Base-by-base conservation (phyloP, 1,140 invertebrate species). In the Eumaeus atala region DNA sequence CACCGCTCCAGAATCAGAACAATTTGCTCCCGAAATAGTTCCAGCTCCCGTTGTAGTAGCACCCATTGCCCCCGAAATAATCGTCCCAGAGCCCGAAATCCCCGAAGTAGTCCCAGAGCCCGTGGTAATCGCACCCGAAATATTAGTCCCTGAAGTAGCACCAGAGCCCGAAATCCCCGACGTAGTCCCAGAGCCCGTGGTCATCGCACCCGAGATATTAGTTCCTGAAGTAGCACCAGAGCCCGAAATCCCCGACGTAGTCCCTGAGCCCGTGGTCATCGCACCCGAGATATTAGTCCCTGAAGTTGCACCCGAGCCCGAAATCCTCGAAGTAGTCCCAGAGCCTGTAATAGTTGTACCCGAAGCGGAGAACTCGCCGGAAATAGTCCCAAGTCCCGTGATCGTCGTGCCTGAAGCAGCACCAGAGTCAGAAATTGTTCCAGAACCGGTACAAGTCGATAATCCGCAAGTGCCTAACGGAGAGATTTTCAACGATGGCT, bases 401-500 rank as follows among this genome's bases (percentile, higher is more conserved):
- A 53, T 17, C 9, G 61, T 40, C 37, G 0, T 38, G 1, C 63
- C 66, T 9, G 64, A 67, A 38, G 42, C 61, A 12, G 18, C 21
- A 28, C 21, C 21, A 2, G 21, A 28, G 21, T 6, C 11, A 9
- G 56, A 53, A 44, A 40, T 56, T 50, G 51, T 58, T 2, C 61
- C 61, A 2, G 62, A 58, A 12, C 54, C 61, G 7, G 56, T 56
- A 16, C 40, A 51, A 1, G 57, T 65, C 37, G 52, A 62, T 35
- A 18, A 37, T 6, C 18, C 16, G 17, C 64, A 68, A 16, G 9
- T 67, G 0, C 59, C 64, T 9, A 61, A 56, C 49, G 72, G 74
- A 18, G 74, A 80, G 42, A 44, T 84, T 0, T 79, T 57, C 62
- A 82, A 81, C 36, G 62, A 79, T 42, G 78, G 77, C 12, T n/a